Conservation (phyloP, 2,797 vertebrate genomes). For the Pagetopsis macropterus region DNA sequence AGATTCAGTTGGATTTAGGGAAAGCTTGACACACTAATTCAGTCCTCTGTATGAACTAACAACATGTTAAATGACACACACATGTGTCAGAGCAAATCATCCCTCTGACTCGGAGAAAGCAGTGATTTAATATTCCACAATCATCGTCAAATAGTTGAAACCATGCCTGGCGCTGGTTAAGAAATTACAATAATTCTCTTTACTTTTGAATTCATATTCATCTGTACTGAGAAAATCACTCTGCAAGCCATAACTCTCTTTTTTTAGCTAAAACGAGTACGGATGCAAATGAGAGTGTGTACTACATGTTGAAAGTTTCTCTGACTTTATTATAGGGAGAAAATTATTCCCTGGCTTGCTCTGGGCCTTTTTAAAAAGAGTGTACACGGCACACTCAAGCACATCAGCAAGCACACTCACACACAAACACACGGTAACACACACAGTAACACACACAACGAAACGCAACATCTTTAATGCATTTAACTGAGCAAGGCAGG, state of each 20-base stretch:
- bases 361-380: conserved; percentile 40
- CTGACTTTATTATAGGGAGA: conserved; percentile 49
- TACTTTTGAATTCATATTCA: conserved; percentile 31
- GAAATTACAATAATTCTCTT: conserved; percentile 6
- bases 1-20: too few species aligned
- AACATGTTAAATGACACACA: conserved; percentile 2
- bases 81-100: conserved; percentile 10
- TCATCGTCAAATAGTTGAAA: not conserved
- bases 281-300: conserved; percentile 37
- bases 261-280: conserved; percentile 2
- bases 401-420: conserved; percentile 32
- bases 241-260: conserved; percentile 13
- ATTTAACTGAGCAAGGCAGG: conserved; percentile 42
- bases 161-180: not conserved
- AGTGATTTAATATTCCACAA: conserved; percentile 19
- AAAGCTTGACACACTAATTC: conserved; percentile 1
- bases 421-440: conserved; percentile 1
- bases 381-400: conserved; percentile 28
- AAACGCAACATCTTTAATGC: conserved; percentile 55
- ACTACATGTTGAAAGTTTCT: conserved; percentile 36
- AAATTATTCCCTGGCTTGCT: conserved; percentile 43
- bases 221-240: conserved; percentile 20
- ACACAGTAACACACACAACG: conserved; percentile 15
- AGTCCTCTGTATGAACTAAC: not conserved
- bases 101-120: not conserved